A percentile compares a stretch with the other conserved stretches of the same genome.
Conservation (phyloP, 2,113 vertebrate species). For the Phasianus colchicus region DNA sequence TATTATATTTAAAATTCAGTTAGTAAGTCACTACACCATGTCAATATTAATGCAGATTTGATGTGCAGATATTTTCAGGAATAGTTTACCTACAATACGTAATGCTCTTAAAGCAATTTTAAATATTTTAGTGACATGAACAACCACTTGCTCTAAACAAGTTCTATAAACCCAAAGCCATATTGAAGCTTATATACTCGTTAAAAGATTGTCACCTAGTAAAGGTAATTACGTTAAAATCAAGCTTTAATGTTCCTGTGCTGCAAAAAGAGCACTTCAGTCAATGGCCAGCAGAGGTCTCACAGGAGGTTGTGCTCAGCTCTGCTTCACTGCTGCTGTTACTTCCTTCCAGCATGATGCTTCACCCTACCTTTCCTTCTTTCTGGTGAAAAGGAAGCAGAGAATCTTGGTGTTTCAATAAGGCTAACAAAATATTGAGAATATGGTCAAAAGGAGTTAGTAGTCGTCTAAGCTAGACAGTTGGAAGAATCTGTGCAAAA, state of each 20-base stretch:
- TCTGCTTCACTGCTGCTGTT: not conserved
- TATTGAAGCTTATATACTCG: not conserved
- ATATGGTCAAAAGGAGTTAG: not conserved
- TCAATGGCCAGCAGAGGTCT: constrained; percentile 32
- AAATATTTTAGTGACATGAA: not conserved
- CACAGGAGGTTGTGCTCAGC: not conserved
- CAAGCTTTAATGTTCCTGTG: not conserved
- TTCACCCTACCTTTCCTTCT: not conserved
- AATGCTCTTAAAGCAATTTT: not conserved
- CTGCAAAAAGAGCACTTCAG: not conserved
- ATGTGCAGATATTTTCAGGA: constrained; percentile 5
- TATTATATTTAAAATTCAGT: constrained; percentile 46
- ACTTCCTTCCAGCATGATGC: not conserved
- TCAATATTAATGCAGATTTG: constrained; percentile 14
- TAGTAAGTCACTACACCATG: constrained; percentile 7
- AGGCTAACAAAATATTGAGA: not conserved
- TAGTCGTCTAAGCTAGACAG: not conserved
- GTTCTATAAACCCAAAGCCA: not conserved
- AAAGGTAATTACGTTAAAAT: accelerated
- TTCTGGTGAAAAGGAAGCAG: not conserved
- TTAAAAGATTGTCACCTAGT: not conserved
- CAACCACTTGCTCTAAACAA: not conserved
- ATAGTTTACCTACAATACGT: not conserved
- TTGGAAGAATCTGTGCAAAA: not conserved
- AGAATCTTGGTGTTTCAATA: not conserved